Conservation (phyloP, 2,797 vertebrate genomes). For the Paramormyrops hopkinsi region DNA sequence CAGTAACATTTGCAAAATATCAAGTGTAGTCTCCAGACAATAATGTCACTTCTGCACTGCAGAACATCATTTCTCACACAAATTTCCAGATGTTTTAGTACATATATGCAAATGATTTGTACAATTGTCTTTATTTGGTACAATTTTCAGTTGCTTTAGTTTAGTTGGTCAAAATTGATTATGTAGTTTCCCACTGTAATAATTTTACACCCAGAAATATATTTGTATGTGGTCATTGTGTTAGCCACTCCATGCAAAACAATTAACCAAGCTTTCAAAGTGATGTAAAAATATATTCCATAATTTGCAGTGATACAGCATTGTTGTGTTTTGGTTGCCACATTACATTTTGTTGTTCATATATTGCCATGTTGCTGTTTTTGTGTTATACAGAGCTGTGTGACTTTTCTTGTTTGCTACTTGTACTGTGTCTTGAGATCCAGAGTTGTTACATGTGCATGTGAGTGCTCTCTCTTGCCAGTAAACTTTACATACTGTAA, state of each 20-base stretch:
- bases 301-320: too few species aligned
- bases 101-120: neutral
- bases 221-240: neutral
- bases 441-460: neutral
- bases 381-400: neutral
- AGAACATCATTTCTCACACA: neutral
- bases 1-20: neutral
- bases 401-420: neutral
- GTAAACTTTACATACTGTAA: neutral
- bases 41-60: neutral
- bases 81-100: neutral
- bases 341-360: too few species aligned
- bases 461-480: neutral
- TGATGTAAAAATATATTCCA: too few species aligned
- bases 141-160: too few species aligned
- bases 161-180: too few species aligned
- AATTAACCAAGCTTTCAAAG: neutral
- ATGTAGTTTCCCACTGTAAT: neutral
- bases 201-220: neutral
- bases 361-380: neutral
- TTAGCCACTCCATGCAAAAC: neutral
- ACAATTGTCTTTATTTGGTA: too few species aligned
- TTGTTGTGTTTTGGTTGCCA: too few species aligned
- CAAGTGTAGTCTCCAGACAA: neutral
- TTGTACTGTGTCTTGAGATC: neutral